These are phyloP conservation scores for Anisognathus igniventris DNA, from an alignment of 2,797 vertebrate genomes.

Conservation along the genomic window DNA sequence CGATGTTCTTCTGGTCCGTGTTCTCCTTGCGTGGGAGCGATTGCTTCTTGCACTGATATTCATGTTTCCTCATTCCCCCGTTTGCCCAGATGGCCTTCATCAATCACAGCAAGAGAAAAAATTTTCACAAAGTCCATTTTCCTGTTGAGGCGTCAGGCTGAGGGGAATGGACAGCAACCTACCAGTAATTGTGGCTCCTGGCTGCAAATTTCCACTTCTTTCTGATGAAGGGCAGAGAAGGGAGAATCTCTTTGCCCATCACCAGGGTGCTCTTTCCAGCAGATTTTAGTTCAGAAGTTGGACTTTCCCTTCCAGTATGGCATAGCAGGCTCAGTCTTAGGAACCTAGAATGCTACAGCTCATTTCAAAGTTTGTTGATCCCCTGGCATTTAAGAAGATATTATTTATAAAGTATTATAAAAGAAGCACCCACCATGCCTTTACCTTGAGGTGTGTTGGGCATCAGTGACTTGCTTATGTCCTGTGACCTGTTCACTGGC, in stretches of 20 bases:
- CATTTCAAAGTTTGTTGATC: not conserved
- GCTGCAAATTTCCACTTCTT: not conserved
- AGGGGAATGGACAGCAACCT: not conserved
- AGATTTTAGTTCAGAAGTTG: not conserved
- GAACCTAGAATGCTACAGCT: not conserved
- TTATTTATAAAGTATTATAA: not conserved
- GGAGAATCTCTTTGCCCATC: not conserved
- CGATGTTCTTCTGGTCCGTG: accelerated
- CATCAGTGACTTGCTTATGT: not conserved
- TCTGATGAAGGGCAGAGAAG: accelerated
- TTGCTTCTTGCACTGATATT: not conserved
- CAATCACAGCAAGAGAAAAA: not conserved
- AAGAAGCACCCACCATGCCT: not conserved
- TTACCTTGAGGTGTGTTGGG: not conserved
- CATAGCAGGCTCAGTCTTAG: not conserved
- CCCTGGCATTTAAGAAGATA: not conserved
- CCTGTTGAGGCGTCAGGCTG: not conserved
- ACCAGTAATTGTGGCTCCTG: accelerated
- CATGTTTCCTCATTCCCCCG: not conserved
- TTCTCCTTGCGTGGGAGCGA: accelerated
- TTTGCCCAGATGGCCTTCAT: not conserved
- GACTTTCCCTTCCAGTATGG: not conserved
- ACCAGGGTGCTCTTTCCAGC: not conserved
- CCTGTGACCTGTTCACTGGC: not conserved
- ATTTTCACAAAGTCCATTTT: not conserved